Evolutionary conservation across 2,888 invertebrate genomes (phyloP).

Genomic region (Pollenia amentaria): DNA sequence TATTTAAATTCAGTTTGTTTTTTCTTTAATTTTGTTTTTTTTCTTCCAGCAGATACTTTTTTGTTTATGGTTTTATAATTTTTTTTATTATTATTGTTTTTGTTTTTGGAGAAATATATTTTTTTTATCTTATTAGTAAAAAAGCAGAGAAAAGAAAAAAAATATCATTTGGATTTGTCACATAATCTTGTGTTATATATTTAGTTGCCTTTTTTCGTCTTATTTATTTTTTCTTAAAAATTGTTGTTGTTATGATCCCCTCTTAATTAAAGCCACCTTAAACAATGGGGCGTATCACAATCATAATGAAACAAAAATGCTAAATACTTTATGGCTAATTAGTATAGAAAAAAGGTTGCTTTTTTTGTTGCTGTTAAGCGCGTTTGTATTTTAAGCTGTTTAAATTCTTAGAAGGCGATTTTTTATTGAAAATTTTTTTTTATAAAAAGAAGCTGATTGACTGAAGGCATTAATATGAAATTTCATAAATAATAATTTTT

Average conservation of each 20-base stretch:
- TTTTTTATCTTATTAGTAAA: slow-evolving; percentile 55
- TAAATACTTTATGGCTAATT: slow-evolving; percentile 65
- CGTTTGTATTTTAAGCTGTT: slow-evolving; percentile 36
- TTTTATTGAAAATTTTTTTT: background rate
- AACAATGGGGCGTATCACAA: slow-evolving; percentile 33
- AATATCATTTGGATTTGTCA: slow-evolving; percentile 55
- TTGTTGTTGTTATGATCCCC: slow-evolving; percentile 18
- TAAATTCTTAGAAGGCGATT: slow-evolving; percentile 44
- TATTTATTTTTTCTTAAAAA: slow-evolving; percentile 15
- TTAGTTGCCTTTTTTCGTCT: slow-evolving; percentile 5
- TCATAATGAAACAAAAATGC: slow-evolving; percentile 43
- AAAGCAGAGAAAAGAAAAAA: slow-evolving; percentile 25
- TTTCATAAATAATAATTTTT: slow-evolving; percentile 42
- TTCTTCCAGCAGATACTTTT: background rate
- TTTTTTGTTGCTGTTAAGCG: background rate
- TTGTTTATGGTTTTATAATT: slow-evolving; percentile 35
- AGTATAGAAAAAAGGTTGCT: slow-evolving; percentile 39
- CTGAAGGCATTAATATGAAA: slow-evolving; percentile 7
- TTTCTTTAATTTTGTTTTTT: background rate
- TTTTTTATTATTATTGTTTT: slow-evolving; percentile 33
- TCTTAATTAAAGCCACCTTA: slow-evolving; percentile 5
- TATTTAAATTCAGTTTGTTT: slow-evolving; percentile 26
- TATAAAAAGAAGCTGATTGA: background rate
- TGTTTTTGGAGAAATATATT: slow-evolving; percentile 18
- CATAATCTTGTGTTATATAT: slow-evolving; percentile 52